These are phyloP conservation scores for Brachyrhaphis roseni DNA, from an alignment of 2,797 vertebrate species.

Conservation along the genomic window DNA sequence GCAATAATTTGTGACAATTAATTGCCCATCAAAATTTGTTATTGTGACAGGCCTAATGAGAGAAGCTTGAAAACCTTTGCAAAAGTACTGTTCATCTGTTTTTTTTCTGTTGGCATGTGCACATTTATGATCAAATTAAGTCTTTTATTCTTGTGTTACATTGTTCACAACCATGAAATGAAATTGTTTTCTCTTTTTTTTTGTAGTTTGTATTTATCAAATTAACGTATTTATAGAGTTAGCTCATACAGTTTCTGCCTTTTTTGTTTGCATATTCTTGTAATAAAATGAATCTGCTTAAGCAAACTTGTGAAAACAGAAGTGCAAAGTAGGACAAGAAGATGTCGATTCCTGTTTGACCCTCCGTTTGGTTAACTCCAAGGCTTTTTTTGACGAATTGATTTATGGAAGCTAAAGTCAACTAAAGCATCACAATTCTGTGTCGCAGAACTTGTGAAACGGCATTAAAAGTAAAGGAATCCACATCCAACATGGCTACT, in stretches of 20 bases:
- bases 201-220: conserved; percentile 16
- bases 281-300: conserved; percentile 24
- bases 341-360: conserved; percentile 8
- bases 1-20: too few relatives aligned
- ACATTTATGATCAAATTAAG: background rate
- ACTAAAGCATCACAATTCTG: background rate
- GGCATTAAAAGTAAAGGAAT: conserved; percentile 24
- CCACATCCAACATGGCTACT: conserved; percentile 50
- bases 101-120: background rate
- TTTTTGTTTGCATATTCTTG: conserved; percentile 28
- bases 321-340: conserved; percentile 54
- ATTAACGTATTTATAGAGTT: conserved; percentile 7
- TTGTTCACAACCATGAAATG: conserved; percentile 7
- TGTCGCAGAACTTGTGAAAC: background rate
- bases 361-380: background rate
- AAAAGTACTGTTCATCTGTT: background rate
- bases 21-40: too few relatives aligned
- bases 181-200: conserved; percentile 1
- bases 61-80: background rate
- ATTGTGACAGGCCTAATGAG: background rate
- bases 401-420: background rate
- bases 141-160: background rate
- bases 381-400: background rate
- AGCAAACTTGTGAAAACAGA: conserved; percentile 59
- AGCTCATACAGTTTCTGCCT: conserved; percentile 13